These are phyloP conservation scores for Acanthosepion lycidas DNA, from an alignment of 2,888 invertebrate species.

Conservation along the genomic window DNA sequence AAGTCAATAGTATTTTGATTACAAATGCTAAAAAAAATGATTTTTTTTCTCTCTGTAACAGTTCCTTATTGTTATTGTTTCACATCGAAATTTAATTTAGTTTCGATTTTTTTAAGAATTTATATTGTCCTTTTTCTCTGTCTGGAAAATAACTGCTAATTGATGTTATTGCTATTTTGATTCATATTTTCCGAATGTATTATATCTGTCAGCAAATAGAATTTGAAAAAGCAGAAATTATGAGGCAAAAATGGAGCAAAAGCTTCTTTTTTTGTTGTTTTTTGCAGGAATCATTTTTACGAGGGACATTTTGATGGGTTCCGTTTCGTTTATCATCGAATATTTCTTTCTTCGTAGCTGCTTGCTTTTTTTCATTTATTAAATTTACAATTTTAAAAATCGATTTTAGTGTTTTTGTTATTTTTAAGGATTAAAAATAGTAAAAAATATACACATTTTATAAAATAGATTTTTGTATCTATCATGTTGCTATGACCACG, in stretches of 20 bases:
- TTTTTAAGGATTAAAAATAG: background rate
- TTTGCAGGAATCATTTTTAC: background rate
- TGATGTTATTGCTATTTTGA: too few relatives aligned
- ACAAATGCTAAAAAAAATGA: too few relatives aligned
- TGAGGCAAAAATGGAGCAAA: background rate
- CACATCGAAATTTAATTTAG: too few relatives aligned
- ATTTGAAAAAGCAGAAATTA: background rate
- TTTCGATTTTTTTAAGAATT: too few relatives aligned
- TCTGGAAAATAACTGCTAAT: too few relatives aligned
- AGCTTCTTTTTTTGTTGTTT: too few relatives aligned
- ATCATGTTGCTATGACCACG: background rate
- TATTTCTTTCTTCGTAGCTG: background rate
- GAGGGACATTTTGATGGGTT: background rate
- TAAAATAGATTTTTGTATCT: background rate
- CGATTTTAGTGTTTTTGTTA: background rate
- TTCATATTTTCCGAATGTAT: too few relatives aligned
- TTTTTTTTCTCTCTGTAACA: too few relatives aligned
- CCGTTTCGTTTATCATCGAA: background rate
- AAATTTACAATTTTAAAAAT: background rate
- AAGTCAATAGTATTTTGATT: too few relatives aligned
- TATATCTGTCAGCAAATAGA: background rate
- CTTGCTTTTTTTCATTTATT: background rate
- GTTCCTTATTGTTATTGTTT: too few relatives aligned
- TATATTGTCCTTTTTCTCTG: too few relatives aligned
- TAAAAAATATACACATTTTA: background rate